Base-by-base conservation (phyloP, 53 echinoderm and acorn worm genomes). In the Henricia sp. region DNA sequence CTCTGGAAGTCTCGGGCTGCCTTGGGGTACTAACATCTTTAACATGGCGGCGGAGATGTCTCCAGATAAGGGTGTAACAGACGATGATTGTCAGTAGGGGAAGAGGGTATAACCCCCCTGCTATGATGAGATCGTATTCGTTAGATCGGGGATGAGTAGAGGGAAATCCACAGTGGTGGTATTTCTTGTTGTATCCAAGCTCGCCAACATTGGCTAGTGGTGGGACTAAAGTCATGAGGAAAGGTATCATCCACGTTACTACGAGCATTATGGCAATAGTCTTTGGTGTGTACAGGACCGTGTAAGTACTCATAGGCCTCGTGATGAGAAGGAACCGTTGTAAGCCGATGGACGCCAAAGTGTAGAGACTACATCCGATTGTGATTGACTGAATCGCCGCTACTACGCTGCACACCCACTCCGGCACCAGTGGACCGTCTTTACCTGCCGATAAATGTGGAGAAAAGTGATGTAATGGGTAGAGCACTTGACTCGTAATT, bases 111-210 rank as follows among this genome's bases (percentile, higher is more conserved):
- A 89, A 40, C 3, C 83, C 71, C 0, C 83, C 68, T 1, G 83
- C 78, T 46, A 65, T 71, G 2, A 82, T 37, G 46, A 83, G 51
- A 37, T 89, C 89, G 68, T 83, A 89, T 5, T 63, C 89, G 67
- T 89, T 73, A 1, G 89, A 83, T 14, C 53, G 60, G n/a, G 54
- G 58, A 9, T 53, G 52, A 6, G 68, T 67, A 0, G 83, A 77
- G 24, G 13, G 13, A 14, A 62, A 58, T 5, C 77, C 74, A 56
- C 89, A 89, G n/a, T 70, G 58, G 36, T 67, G 64, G 39, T 89
- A 89, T 29, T 89, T 83, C 3, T 2, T n/a, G 66, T 89, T 89
- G 44, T 83, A 89, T 2, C 89, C 89, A 3, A 89, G 53, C 44
- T 83, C 46, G 1, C 89, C 89, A 1, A 71, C 66, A 4, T 67